Conservation (phyloP, 2,113 vertebrate species). For the Chloropsis cyanopogon region DNA sequence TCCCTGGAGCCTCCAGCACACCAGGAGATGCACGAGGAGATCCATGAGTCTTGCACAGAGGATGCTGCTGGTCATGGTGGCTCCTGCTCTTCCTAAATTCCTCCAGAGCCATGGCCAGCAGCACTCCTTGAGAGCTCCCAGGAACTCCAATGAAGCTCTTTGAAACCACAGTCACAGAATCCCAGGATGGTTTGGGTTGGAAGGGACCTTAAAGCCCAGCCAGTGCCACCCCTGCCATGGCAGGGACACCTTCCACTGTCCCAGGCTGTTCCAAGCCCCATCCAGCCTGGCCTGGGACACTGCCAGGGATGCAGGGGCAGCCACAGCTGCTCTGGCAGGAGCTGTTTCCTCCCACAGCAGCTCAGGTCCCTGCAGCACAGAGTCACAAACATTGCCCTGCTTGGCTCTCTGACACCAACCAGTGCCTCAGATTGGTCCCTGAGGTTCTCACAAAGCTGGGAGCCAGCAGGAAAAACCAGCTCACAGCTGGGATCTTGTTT, state of each 20-base stretch:
- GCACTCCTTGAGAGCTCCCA: neutral
- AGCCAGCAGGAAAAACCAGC: neutral
- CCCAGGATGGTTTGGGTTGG: neutral
- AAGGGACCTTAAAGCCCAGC: neutral
- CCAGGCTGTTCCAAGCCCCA: fast-evolving
- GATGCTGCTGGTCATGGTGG: neutral
- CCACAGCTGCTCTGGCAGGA: neutral
- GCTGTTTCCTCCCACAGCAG: neutral
- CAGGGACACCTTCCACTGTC: neutral
- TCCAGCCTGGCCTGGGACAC: neutral
- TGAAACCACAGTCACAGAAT: neutral
- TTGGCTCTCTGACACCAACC: neutral
- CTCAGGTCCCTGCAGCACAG: neutral
- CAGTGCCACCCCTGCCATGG: neutral
- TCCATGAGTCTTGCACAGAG: fast-evolving
- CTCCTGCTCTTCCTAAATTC: neutral
- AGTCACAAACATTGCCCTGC: neutral
- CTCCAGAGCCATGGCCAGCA: fast-evolving
- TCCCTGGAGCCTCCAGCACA: neutral
- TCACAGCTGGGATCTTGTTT: neutral
- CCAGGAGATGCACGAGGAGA: neutral
- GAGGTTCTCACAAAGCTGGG: too few species aligned
- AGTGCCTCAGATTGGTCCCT: fast-evolving
- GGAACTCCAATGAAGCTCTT: neutral
- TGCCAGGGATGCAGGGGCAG: neutral